Evolutionary conservation across 2,888 invertebrate species (phyloP).

Genomic region (Barypeithes pellucidus): DNA sequence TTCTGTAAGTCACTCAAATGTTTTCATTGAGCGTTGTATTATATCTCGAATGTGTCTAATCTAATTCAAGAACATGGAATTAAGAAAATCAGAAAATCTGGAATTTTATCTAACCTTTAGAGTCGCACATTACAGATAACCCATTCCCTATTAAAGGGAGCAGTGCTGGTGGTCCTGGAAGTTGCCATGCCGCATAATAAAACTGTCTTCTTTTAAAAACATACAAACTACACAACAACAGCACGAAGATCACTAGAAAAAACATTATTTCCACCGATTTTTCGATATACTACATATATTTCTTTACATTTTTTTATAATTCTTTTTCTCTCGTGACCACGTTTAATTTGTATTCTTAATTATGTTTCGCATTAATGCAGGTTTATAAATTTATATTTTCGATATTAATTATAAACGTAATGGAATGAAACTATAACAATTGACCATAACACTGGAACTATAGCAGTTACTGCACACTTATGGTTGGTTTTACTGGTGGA

Average conservation of each 20-base stretch:
- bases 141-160: conserved; percentile 56
- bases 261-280: neutral
- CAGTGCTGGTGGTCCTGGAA: conserved; percentile 54
- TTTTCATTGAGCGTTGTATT: too few species aligned
- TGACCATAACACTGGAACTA: neutral
- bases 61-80: too few species aligned
- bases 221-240: conserved; percentile 27
- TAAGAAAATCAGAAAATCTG: too few species aligned
- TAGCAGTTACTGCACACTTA: neutral
- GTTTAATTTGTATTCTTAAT: too few species aligned
- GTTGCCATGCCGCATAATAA: conserved; percentile 42
- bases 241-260: neutral
- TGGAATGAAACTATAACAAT: neutral
- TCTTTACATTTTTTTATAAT: neutral
- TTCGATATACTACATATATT: neutral
- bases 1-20: too few species aligned
- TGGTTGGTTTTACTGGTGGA: neutral
- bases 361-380: too few species aligned
- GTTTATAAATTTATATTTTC: too few species aligned
- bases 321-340: neutral
- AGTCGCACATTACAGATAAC: conserved; percentile 51
- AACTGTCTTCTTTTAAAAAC: conserved; percentile 45
- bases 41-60: too few species aligned
- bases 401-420: too few species aligned
- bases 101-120: too few species aligned